Percentiles rank a stretch among this genome's conserved stretches.
Evolutionary conservation across 2,113 vertebrate species (phyloP).

Genomic region (Hemiscyllium ocellatum): DNA sequence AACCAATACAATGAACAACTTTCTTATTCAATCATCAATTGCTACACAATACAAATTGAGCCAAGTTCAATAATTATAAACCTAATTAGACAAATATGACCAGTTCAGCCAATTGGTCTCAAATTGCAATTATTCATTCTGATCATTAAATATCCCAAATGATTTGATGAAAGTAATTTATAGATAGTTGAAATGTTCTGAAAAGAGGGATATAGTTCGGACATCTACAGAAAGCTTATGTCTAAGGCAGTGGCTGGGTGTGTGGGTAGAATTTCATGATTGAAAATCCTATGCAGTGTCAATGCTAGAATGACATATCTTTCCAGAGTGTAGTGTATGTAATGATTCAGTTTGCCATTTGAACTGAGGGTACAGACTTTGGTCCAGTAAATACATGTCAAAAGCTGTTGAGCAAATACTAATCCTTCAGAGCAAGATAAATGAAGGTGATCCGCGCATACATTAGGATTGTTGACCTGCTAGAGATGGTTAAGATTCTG

Average conservation of each 20-base stretch:
- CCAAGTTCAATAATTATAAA: neutral
- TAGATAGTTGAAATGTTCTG: neutral
- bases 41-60: neutral
- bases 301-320: neutral
- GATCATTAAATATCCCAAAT: neutral
- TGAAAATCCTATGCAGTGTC: neutral
- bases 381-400: neutral
- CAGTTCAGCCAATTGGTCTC: neutral
- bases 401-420: neutral
- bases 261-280: neutral
- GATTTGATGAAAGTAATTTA: neutral
- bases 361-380: neutral
- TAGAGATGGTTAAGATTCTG: neutral
- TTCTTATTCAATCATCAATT: neutral
- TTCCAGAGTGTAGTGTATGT: neutral
- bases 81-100: neutral
- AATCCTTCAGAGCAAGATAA: neutral
- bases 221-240: neutral
- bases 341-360: neutral
- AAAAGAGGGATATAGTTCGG: neutral
- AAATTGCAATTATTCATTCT: neutral
- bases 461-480: neutral
- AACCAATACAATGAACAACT: neutral
- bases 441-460: neutral
- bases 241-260: neutral